Evolutionary conservation across 2,797 vertebrate genomes (phyloP).

Genomic region (Hoplostethus mediterraneus): DNA sequence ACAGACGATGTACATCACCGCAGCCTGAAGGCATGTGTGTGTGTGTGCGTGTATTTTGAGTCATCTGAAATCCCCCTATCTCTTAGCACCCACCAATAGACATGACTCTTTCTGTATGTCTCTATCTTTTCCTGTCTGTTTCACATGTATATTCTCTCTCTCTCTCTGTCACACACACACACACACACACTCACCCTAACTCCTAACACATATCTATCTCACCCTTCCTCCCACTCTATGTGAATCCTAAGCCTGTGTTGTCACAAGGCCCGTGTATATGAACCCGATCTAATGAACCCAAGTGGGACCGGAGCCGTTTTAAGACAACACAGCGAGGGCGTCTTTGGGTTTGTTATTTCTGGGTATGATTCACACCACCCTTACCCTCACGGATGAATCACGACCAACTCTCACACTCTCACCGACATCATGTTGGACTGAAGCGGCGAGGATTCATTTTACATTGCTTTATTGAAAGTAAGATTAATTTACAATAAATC

Average conservation of each 20-base stretch:
- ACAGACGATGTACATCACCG: too few species aligned
- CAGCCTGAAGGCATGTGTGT: neutral
- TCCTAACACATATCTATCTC: neutral
- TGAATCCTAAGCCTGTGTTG: slow-evolving; percentile 54
- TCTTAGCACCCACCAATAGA: slow-evolving; percentile 9
- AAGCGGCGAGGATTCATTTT: slow-evolving; percentile 33
- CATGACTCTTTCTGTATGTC: neutral
- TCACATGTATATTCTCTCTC: neutral
- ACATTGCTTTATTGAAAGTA: slow-evolving; percentile 14
- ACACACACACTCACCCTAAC: slow-evolving; percentile 1
- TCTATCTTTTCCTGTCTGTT: neutral
- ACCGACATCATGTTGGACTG: slow-evolving; percentile 52
- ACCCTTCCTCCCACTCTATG: slow-evolving; percentile 23
- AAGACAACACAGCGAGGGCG: slow-evolving; percentile 60
- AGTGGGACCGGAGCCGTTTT: slow-evolving; percentile 58
- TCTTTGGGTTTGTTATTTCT: slow-evolving; percentile 74
- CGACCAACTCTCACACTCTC: slow-evolving; percentile 53
- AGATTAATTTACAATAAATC: slow-evolving; percentile 9
- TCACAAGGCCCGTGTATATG: slow-evolving; percentile 47
- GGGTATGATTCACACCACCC: slow-evolving; percentile 67
- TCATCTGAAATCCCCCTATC: slow-evolving; percentile 43
- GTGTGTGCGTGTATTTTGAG: slow-evolving; percentile 12
- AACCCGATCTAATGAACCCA: slow-evolving; percentile 52
- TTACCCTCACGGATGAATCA: slow-evolving; percentile 56
- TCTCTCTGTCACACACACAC: neutral